Evolutionary conservation across 2,888 invertebrate species (phyloP), one percentile per base, ranked within the genome.

Genomic region (Drosophila longiperda): DNA sequence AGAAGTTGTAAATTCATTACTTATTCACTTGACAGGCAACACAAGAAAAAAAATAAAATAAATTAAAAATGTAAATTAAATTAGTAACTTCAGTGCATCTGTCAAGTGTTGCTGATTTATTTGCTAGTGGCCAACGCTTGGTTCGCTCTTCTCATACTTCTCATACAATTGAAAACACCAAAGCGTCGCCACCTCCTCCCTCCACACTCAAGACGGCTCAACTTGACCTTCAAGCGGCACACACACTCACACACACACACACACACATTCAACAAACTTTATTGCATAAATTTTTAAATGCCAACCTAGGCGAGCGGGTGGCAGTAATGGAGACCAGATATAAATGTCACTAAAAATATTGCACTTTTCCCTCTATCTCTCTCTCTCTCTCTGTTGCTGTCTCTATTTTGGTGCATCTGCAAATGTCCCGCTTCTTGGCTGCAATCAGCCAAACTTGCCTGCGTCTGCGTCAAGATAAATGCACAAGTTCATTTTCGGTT

Each of bases 11-110:
- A 90, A 91, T 89, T 91, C 89, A 90, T 89, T 91, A 89, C 91
- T 83, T 90, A 90, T 89, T 87, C 88, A 91, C 90, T 89, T 90
- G 88, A 91, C 91, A 90, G 91, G 61, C 45, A 23, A 8, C 7
- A 8, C 45, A 45, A 45, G 15, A 45, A 45, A 38, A 38, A n/a
- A 23, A 45, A 55, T 68, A 82, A 91, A 91, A 87, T 81, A 89
- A 85, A 91, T 91, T 91, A 89, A 91, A 87, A 91, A 91, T 90
- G 89, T 87, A 91, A 91, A 91, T 90, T 90, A 89, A 90, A 91
- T 90, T 87, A 91, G 87, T 82, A 85, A 90, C 85, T 91, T 85
- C 75, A 81, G 87, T 90, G 80, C 89, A 83, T 85, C 82, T 87
- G 90, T 85, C 89, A 87, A 80, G 89, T 79, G 89, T 78, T 76